Base-by-base conservation (phyloP, 2,113 vertebrate genomes). In the Phaethon lepturus region DNA sequence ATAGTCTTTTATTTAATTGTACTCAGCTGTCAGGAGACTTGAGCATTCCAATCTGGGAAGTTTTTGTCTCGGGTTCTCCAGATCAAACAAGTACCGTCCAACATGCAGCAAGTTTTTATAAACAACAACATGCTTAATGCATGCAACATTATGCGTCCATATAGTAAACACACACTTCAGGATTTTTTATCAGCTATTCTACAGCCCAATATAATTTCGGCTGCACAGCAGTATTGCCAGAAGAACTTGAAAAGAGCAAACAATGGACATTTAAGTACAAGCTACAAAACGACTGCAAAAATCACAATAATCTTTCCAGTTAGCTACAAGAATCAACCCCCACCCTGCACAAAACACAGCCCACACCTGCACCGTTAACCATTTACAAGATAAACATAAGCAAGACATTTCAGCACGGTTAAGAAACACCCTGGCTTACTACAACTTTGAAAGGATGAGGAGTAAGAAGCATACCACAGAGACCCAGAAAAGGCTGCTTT, bases 71-170 rank as follows among this genome's bases (percentile, higher is more conserved):
- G 1, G 49, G 47, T 60, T 90, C 95, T 90, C 84, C 81, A 71
- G 52, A 96, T 66, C 96, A 96, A 90, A 93, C 92, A 93, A 95
- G 96, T 76, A 93, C 90, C 17, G 44, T 91, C 75, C 95, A 86
- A 92, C 96, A 98, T 96, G 97, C 98, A 96, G 93, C 92, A 95
- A 97, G 97, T 96, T 97, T 93, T 74, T 94, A 98, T 95, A 97
- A 98, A 97, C 96, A 97, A 86, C 96, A 97, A 90, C 97, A 95
- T 42, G 52, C 92, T 94, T 90, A 95, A 96, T 96, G 94, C 97
- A 97, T 96, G 97, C 97, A 98, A 95, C 72, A 71, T 71, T 92
- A 95, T 47, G 93, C 73, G 28, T 88, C 60, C 73, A 63, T 78
- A 90, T 69, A 88, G 79, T 92, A 94, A 93, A 95, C 66, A 94